Evolutionary conservation across 1,140 invertebrate genomes (phyloP).

Genomic region (Drosophila paulistorum): DNA sequence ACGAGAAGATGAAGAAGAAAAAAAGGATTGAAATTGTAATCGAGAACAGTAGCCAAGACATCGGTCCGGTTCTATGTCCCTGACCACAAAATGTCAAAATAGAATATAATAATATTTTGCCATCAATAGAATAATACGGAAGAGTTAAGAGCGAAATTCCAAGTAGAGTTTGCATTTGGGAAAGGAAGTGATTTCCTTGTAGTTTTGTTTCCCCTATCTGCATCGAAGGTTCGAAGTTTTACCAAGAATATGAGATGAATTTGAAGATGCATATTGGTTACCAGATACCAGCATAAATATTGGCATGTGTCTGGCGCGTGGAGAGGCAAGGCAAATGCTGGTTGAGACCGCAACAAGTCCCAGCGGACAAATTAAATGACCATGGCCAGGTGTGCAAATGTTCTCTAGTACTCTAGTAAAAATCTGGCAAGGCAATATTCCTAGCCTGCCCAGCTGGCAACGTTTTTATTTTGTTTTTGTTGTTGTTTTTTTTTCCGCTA

Average conservation of each 20-base stretch:
- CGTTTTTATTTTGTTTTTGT: slow-evolving; percentile 48
- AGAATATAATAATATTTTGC: slow-evolving; percentile 25
- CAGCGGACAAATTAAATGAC: slow-evolving; percentile 41
- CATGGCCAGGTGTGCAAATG: slow-evolving; percentile 47
- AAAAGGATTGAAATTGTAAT: slow-evolving; percentile 44
- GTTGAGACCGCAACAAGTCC: slow-evolving; percentile 60
- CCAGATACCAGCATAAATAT: slow-evolving; percentile 54
- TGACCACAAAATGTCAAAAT: slow-evolving; percentile 65
- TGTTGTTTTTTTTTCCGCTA: slow-evolving; percentile 57
- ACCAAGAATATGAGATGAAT: slow-evolving; percentile 35
- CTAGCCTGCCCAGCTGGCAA: slow-evolving; percentile 22
- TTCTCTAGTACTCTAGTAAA: background rate
- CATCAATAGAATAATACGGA: slow-evolving; percentile 58
- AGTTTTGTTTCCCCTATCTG: background rate
- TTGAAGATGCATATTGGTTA: background rate
- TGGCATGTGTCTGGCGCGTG: slow-evolving; percentile 63
- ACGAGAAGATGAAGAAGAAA: background rate
- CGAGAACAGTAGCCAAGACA: slow-evolving; percentile 27
- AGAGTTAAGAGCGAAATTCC: slow-evolving; percentile 54
- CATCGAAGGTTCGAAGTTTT: slow-evolving; percentile 5
- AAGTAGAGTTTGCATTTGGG: slow-evolving; percentile 24
- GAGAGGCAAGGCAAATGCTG: slow-evolving; percentile 45
- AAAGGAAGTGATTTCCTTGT: slow-evolving; percentile 32
- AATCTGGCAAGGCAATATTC: background rate
- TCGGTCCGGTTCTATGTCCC: too few species aligned